Conservation (phyloP, 2,113 vertebrate genomes). For the Phalacrocorax carbo region DNA sequence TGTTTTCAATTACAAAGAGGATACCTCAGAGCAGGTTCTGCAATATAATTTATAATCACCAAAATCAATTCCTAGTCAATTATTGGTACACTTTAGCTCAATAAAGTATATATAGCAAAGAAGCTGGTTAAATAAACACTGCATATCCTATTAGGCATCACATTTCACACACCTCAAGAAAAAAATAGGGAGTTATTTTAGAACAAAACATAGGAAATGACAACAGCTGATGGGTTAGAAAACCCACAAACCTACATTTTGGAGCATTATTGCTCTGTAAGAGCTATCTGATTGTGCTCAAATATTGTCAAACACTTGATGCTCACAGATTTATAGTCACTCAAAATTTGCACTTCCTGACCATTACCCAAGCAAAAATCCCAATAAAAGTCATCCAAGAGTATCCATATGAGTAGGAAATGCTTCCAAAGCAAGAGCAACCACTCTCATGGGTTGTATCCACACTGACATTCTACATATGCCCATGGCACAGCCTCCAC, state of each 20-base stretch:
- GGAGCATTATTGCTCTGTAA: background rate
- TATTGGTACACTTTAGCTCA: background rate
- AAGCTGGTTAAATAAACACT: background rate
- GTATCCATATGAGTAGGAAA: background rate
- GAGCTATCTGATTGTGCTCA: background rate
- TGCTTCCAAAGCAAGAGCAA: background rate
- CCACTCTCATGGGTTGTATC: background rate
- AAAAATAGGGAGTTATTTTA: background rate
- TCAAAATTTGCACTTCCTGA: background rate
- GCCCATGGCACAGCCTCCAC: background rate
- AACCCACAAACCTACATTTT: conserved; percentile 18
- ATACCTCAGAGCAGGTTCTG: background rate
- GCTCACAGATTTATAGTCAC: background rate
- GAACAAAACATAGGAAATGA: background rate
- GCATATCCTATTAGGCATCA: background rate
- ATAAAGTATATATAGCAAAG: background rate
- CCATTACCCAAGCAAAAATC: background rate
- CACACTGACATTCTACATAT: background rate
- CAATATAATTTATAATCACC: background rate
- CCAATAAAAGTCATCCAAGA: background rate
- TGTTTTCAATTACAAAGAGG: background rate
- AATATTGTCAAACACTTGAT: background rate
- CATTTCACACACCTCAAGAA: conserved; percentile 10
- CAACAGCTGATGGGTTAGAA: background rate
- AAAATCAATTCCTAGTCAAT: conserved; percentile 1